Percentiles rank a stretch among this genome's conserved stretches.
Conservation (phyloP, 2,888 invertebrate species). For the Theretra japonica region DNA sequence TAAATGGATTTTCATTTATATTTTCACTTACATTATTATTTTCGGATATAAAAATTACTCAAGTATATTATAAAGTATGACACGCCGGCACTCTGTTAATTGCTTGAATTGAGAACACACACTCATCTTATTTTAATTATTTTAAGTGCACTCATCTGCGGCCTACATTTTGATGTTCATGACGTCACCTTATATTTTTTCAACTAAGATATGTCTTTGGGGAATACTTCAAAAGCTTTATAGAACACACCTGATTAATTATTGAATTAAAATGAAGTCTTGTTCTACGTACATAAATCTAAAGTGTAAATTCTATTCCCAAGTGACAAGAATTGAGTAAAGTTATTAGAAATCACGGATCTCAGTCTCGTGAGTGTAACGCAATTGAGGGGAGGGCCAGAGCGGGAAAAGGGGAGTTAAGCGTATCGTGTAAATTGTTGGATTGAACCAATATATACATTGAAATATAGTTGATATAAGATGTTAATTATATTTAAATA, state of each 20-base stretch:
- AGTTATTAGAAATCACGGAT: neutral
- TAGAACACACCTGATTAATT: neutral
- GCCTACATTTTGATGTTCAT: neutral
- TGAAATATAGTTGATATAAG: too few species aligned
- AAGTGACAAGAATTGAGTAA: neutral
- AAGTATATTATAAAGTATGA: neutral
- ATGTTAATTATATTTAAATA: slow-evolving; percentile 10
- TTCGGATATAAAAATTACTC: neutral
- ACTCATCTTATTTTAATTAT: neutral
- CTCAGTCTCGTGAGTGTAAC: neutral
- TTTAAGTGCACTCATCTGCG: neutral
- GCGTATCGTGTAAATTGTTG: neutral
- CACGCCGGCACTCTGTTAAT: too few species aligned
- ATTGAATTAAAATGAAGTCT: neutral
- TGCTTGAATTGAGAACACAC: neutral
- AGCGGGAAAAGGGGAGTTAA: neutral
- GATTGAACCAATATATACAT: neutral
- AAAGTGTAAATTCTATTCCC: neutral
- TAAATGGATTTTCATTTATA: slow-evolving; percentile 1
- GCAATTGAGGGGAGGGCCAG: neutral
- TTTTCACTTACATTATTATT: neutral
- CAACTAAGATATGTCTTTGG: neutral
- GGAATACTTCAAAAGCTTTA: neutral
- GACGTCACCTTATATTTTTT: neutral
- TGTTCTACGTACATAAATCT: neutral